Percentiles rank a stretch among this genome's conserved stretches.
Evolutionary conservation across 2,888 invertebrate genomes (phyloP).

Genomic region (Epinotia bilunana): DNA sequence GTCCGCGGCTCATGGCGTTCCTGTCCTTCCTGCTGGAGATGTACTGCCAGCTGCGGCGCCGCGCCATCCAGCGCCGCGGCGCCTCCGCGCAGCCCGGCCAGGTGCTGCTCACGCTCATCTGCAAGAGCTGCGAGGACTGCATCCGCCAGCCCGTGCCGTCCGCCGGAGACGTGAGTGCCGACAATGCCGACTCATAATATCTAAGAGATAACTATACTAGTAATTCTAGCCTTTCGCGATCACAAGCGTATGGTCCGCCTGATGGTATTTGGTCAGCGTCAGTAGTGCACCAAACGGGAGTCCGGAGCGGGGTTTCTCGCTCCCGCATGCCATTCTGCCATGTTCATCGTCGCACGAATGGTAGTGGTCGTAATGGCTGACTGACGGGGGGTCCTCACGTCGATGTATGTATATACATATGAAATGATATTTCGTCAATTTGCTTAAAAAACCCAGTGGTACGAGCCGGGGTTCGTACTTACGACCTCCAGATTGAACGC

Average conservation of each 20-base stretch:
- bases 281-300: constrained; percentile 77
- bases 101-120: constrained; percentile 91
- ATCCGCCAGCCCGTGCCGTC: constrained; percentile 92
- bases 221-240: too few species aligned
- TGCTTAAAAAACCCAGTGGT: too few species aligned
- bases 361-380: too few species aligned
- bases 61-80: constrained; percentile 84
- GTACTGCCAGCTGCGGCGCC: constrained; percentile 93
- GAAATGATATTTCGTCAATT: too few species aligned
- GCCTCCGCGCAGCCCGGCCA: constrained; percentile 85
- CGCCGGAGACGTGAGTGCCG: constrained; percentile 88
- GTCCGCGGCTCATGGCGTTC: constrained; percentile 91
- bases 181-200: constrained; percentile 83
- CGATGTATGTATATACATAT: too few species aligned
- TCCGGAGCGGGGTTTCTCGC: constrained; percentile 79
- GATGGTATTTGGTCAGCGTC: too few species aligned
- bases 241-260: too few species aligned
- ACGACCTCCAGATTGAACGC: too few species aligned
- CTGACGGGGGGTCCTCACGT: too few species aligned
- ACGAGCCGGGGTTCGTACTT: too few species aligned
- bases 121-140: constrained; percentile 95
- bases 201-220: not conserved
- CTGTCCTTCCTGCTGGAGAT: constrained; percentile 96
- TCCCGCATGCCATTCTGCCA: too few species aligned
- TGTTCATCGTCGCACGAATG: too few species aligned